phyloP scores from a whole-genome alignment of 30 jellyfish, hydroid and myxozoan genomes.

The Pseudorhiza aurosa region DNA sequence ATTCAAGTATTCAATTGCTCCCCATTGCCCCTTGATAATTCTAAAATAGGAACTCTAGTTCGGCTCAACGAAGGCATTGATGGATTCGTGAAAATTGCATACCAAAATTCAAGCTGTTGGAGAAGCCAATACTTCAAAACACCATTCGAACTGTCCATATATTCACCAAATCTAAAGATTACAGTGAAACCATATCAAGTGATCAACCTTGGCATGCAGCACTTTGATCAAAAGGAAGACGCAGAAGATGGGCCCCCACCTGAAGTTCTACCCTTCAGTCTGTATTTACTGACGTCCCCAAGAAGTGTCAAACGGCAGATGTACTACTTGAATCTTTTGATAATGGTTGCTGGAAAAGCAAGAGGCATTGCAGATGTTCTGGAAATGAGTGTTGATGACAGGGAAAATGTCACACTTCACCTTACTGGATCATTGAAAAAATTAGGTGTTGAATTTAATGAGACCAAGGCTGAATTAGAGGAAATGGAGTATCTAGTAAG shows the following conservation, averaged over 20 bases:
- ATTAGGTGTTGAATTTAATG: constrained; percentile 29
- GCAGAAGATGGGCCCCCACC: constrained; percentile 52
- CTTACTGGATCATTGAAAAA: constrained; percentile 11
- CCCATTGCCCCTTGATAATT: constrained; percentile 50
- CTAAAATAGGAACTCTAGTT: constrained; percentile 50
- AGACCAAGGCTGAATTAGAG: constrained; percentile 25
- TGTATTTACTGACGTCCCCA: constrained; percentile 47
- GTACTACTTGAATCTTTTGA: constrained; percentile 32
- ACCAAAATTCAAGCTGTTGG: constrained; percentile 47
- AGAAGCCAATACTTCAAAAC: constrained; percentile 28
- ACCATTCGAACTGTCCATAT: constrained; percentile 45
- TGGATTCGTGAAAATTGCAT: constrained; percentile 28
- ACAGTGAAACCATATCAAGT: constrained; percentile 42
- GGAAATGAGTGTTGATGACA: constrained; percentile 57
- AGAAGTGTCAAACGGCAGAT: constrained; percentile 68
- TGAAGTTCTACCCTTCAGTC: constrained; percentile 27
- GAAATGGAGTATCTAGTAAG: constrained; percentile 48
- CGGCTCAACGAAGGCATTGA: constrained; percentile 24
- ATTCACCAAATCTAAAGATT: constrained; percentile 45
- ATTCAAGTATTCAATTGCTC: constrained; percentile 67
- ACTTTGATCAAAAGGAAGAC: constrained; percentile 30
- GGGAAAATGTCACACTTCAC: constrained; percentile 56
- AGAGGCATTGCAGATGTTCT: constrained; percentile 39
- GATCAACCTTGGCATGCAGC: constrained; percentile 36
- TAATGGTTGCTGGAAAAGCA: constrained; percentile 51